These are phyloP conservation scores for Xanthostigma xanthostigma DNA, from an alignment of 2,888 invertebrate genomes.

Conservation along the genomic window DNA sequence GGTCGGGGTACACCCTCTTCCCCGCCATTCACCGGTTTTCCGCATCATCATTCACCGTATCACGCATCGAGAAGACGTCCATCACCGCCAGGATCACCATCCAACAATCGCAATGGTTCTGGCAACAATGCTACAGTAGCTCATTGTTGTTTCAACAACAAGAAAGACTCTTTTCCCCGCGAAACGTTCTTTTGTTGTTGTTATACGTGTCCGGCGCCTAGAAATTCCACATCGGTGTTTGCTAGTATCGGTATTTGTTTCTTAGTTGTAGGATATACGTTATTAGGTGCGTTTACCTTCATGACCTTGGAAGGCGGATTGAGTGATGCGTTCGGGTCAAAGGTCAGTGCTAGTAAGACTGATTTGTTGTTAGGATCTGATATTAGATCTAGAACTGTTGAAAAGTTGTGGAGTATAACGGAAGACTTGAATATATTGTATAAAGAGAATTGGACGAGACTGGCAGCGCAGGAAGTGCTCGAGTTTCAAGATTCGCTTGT, in stretches of 20 bases:
- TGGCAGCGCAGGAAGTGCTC: slow-evolving; percentile 76
- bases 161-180: slow-evolving; percentile 15
- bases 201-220: slow-evolving; percentile 34
- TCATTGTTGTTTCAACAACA: slow-evolving; percentile 6
- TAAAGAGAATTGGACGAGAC: slow-evolving; percentile 79
- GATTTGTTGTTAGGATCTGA: slow-evolving; percentile 35
- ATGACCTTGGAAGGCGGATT: slow-evolving; percentile 61
- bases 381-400: slow-evolving; percentile 57
- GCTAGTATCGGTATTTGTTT: slow-evolving; percentile 71
- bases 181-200: slow-evolving; percentile 36
- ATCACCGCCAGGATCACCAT: slow-evolving; percentile 27
- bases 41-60: slow-evolving; percentile 20
- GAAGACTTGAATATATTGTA: slow-evolving; percentile 79
- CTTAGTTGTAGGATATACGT: slow-evolving; percentile 79
- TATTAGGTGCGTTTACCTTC: slow-evolving; percentile 84
- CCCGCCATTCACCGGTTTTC: slow-evolving; percentile 23
- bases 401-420: slow-evolving; percentile 72
- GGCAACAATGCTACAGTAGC: slow-evolving; percentile 11
- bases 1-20: slow-evolving; percentile 15
- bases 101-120: slow-evolving; percentile 21
- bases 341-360: slow-evolving; percentile 40
- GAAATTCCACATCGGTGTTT: slow-evolving; percentile 43
- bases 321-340: slow-evolving; percentile 32
- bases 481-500: slow-evolving; percentile 59
- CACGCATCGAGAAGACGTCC: slow-evolving; percentile 16